Percentiles rank a stretch among this genome's conserved stretches.
phyloP scores from a whole-genome alignment of 1,140 invertebrate species.

The Procambarus virginalis region DNA sequence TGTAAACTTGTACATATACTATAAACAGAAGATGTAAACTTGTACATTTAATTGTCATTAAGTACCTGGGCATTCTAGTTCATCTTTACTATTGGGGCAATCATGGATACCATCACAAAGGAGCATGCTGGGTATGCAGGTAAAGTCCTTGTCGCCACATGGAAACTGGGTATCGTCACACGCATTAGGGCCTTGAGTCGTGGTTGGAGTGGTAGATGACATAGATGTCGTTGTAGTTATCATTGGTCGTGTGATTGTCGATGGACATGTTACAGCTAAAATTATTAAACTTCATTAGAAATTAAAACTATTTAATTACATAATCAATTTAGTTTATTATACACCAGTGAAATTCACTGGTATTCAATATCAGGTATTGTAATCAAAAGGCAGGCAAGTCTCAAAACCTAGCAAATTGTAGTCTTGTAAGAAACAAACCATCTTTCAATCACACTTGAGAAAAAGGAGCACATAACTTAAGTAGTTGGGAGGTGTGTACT shows the following conservation, averaged over 20 bases:
- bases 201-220: not conserved
- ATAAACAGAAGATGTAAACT: too few relatives aligned
- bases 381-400: too few relatives aligned
- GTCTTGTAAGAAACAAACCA: too few relatives aligned
- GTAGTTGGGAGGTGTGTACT: too few relatives aligned
- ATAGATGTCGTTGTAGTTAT: not conserved
- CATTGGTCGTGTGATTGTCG: not conserved
- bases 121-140: conserved; percentile 71
- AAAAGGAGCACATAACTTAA: too few relatives aligned
- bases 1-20: too few relatives aligned
- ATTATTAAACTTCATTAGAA: too few relatives aligned
- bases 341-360: not conserved
- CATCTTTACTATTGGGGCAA: conserved; percentile 72
- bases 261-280: not conserved
- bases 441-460: too few relatives aligned
- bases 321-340: not conserved
- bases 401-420: too few relatives aligned
- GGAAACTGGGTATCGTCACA: not conserved
- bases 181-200: not conserved
- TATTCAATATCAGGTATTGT: too few relatives aligned
- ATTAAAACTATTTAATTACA: not conserved
- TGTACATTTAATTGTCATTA: not conserved
- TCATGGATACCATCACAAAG: conserved; percentile 72
- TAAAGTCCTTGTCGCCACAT: conserved; percentile 75
- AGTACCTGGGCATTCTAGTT: conserved; percentile 61